A percentile compares a stretch with the other conserved stretches of the same genome.
phyloP scores from a whole-genome alignment of 2,888 invertebrate genomes.

The Allygus modestus region DNA sequence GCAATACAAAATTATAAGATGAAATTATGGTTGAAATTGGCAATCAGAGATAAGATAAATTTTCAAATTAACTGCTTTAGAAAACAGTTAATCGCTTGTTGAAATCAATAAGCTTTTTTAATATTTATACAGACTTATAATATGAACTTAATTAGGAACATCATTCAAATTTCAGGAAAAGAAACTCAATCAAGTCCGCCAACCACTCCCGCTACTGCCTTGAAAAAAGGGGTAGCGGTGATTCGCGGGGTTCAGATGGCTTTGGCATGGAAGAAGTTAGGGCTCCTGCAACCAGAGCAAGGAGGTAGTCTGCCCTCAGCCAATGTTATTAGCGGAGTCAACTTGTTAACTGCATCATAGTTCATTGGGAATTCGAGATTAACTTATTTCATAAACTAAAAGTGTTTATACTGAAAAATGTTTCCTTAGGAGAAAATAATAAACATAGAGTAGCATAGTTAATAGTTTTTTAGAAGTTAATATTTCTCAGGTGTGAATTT shows the following conservation, averaged over 20 bases:
- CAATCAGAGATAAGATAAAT: too few species aligned
- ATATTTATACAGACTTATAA: not conserved
- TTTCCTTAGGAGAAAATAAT: too few species aligned
- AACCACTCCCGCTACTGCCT: constrained; percentile 35
- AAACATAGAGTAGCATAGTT: too few species aligned
- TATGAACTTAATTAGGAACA: not conserved
- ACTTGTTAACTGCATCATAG: too few species aligned
- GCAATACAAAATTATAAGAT: too few species aligned
- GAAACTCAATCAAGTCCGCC: constrained; percentile 13
- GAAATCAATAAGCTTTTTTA: not conserved
- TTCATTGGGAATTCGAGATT: too few species aligned
- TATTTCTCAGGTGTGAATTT: too few species aligned
- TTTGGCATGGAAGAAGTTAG: constrained; percentile 56
- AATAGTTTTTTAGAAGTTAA: too few species aligned
- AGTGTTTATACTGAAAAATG: too few species aligned
- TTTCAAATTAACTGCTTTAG: too few species aligned
- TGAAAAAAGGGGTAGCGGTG: constrained; percentile 51
- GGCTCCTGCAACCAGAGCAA: constrained; percentile 29
- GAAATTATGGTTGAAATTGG: too few species aligned
- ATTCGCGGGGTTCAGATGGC: constrained; percentile 54
- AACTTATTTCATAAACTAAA: too few species aligned
- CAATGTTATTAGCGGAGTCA: not conserved
- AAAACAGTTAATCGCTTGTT: not conserved
- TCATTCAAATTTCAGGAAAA: constrained; percentile 39
- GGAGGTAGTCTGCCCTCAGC: constrained; percentile 26